Base-by-base conservation (phyloP, 2,797 vertebrate genomes). In the Nothura maculosa region DNA sequence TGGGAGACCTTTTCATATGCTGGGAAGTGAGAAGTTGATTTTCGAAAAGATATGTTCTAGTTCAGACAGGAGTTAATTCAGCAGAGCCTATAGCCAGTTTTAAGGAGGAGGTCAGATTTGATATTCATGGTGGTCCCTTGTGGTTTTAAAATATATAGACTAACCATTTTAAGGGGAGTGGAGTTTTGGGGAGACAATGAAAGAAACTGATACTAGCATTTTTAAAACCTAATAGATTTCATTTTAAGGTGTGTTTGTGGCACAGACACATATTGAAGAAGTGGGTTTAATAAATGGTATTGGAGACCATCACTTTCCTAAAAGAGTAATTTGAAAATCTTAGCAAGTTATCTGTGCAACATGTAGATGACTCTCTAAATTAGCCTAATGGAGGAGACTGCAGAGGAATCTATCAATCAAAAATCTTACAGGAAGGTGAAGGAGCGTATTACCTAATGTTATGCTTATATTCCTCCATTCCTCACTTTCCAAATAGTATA, bases 11-110 rank as follows among this genome's bases (percentile, higher is more conserved):
- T 92, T 93, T 89, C 80, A 96, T 96, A 94, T 87, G 67, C 83
- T 69, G 67, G 95, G 81, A 97, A 96, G 92, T 85, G 87, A 96
- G 87, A 96, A 96, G 96, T 96, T 97, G 96, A 97, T 92, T 97
- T 96, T 94, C 36, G 11, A 91, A 95, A 95, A 96, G 92, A 92
- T 92, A 94, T 87, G 93, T 89, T 94, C 77, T 80, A 91, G 95
- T 93, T 95, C 91, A 95, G 91, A 90, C 91, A 92, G 77, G 87
- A 95, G 96, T 96, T 96, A 95, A 95, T 96, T 96, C 94, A 93
- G 77, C 1, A 0, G 66, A 90, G 72, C 93, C 95, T 95, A 91
- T 92, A 85, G 93, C 75, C 92, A 93, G 80, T 86, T 89, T 92
- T 96, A 95, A 89, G 90, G 90, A 95, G 89, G 89, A 94, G 95